These are phyloP conservation scores for Antedon mediterranea DNA, from an alignment of 53 echinoderm and acorn worm genomes.

Conservation along the genomic window DNA sequence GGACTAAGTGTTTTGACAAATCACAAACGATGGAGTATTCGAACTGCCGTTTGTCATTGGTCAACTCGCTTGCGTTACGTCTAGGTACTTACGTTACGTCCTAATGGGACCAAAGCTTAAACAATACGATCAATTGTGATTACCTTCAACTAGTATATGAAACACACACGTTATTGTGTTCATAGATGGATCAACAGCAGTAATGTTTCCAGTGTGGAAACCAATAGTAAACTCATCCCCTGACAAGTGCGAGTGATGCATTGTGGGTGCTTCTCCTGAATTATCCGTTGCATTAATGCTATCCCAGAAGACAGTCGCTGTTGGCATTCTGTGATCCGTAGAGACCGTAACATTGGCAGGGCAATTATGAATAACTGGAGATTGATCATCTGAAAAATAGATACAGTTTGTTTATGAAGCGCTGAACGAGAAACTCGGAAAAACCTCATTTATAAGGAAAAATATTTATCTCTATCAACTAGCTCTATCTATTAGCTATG, in stretches of 20 bases:
- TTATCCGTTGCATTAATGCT: background rate
- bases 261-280: background rate
- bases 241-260: background rate
- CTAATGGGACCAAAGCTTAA: too few species aligned
- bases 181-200: background rate
- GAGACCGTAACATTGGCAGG: background rate
- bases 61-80: too few species aligned
- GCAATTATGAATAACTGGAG: background rate
- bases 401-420: too few species aligned
- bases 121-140: background rate
- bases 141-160: background rate
- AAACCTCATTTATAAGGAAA: too few species aligned
- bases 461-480: too few species aligned
- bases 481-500: too few species aligned
- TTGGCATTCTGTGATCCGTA: background rate
- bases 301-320: background rate
- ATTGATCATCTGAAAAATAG: background rate
- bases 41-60: too few species aligned
- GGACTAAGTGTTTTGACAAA: too few species aligned
- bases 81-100: too few species aligned
- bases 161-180: background rate
- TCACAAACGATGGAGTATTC: too few species aligned
- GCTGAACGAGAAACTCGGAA: too few species aligned
- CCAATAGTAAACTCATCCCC: background rate
- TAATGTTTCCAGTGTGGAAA: background rate